Percentiles rank a stretch among this genome's conserved stretches.
Evolutionary conservation across 2,797 vertebrate species (phyloP).

Genomic region (Sebastes itinus): DNA sequence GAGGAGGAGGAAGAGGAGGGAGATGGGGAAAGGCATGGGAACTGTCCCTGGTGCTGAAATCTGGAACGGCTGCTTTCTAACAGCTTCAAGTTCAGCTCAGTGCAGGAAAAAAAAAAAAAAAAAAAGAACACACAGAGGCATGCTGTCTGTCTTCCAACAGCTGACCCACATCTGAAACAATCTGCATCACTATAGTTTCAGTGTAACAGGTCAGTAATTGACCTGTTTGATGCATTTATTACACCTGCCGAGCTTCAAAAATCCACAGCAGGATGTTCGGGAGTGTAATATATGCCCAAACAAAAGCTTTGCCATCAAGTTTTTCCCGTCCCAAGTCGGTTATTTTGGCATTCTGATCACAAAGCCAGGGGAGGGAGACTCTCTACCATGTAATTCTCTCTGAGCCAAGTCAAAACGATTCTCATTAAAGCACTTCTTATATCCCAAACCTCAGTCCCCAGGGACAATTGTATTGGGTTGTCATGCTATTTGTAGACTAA

Average conservation of each 20-base stretch:
- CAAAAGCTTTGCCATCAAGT: conserved; percentile 19
- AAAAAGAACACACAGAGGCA: not conserved
- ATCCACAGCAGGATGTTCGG: conserved; percentile 5
- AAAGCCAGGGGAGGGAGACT: conserved; percentile 37
- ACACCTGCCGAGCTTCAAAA: conserved; percentile 1
- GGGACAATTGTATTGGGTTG: conserved; percentile 42
- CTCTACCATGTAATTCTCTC: conserved; percentile 35
- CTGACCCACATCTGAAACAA: conserved; percentile 33
- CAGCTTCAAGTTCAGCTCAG: conserved; percentile 36
- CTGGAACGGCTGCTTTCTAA: conserved; percentile 35
- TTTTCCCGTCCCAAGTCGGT: conserved; percentile 28
- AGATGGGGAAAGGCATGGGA: conserved; percentile 41
- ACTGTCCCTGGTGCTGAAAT: conserved; percentile 80
- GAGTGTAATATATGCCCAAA: conserved; percentile 11
- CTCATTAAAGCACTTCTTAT: conserved; percentile 60
- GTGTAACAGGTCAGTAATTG: conserved; percentile 15
- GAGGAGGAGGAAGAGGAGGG: conserved; percentile 18
- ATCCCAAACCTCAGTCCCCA: conserved; percentile 41
- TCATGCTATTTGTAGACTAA: conserved; percentile 60
- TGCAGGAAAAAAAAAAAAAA: not conserved
- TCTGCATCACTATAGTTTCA: not conserved
- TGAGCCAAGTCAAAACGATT: conserved; percentile 54
- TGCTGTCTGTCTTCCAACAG: conserved; percentile 6
- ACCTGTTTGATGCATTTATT: conserved; percentile 9
- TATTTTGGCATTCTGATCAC: conserved; percentile 55